Conservation (phyloP, 2,113 vertebrate genomes). For the Pitta sordida region DNA sequence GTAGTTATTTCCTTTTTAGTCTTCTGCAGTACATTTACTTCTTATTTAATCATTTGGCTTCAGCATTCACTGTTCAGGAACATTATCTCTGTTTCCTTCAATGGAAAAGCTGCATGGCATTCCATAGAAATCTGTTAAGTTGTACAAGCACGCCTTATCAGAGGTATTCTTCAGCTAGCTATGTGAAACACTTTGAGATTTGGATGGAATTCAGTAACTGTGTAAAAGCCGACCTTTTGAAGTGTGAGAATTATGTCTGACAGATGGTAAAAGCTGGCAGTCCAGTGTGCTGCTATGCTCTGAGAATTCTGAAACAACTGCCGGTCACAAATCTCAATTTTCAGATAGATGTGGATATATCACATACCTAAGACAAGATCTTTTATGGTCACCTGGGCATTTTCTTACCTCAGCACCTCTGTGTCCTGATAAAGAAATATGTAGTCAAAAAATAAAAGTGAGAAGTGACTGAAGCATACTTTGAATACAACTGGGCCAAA, state of each 20-base stretch:
- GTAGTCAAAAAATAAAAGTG: background rate
- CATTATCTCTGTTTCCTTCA: constrained; percentile 26
- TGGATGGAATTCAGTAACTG: constrained; percentile 39
- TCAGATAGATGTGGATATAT: background rate
- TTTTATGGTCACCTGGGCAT: background rate
- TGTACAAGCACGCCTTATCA: background rate
- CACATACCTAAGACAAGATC: background rate
- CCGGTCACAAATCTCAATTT: background rate
- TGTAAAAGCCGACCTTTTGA: background rate
- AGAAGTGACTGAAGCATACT: background rate
- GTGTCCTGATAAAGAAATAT: background rate
- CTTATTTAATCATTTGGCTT: background rate
- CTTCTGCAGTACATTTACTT: background rate
- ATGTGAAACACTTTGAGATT: constrained; percentile 17
- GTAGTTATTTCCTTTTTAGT: background rate
- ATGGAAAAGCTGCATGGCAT: constrained; percentile 12
- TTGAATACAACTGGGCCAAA: background rate
- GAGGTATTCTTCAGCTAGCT: constrained; percentile 30
- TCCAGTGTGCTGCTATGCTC: background rate
- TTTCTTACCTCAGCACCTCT: background rate
- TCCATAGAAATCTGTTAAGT: constrained; percentile 6
- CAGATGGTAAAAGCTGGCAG: constrained; percentile 27
- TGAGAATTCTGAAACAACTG: background rate
- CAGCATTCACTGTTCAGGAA: background rate
- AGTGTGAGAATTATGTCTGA: constrained; percentile 19